phyloP scores from a whole-genome alignment of 1,140 invertebrate genomes.

The Ganaspis sp. region DNA sequence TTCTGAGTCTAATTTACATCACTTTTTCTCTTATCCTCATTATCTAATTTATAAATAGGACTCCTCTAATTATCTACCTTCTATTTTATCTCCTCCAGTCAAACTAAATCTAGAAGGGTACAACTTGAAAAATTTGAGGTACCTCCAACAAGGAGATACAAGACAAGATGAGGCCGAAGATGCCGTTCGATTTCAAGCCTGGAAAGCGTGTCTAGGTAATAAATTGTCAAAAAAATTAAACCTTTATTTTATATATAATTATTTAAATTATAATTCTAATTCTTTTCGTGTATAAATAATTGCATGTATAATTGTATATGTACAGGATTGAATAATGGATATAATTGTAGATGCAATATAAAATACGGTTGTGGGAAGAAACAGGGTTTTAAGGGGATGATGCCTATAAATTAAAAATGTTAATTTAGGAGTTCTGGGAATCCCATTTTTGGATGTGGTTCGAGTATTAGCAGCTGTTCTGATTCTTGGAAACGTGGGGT shows the following conservation, averaged over 20 bases:
- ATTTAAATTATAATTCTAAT: too few relatives aligned
- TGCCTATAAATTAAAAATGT: conserved; percentile 5
- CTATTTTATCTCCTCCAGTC: conserved; percentile 62
- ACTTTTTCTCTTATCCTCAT: background rate
- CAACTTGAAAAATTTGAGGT: conserved; percentile 86
- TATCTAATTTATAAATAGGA: background rate
- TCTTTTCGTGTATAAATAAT: too few relatives aligned
- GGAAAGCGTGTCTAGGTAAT: conserved; percentile 90
- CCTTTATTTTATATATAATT: too few relatives aligned
- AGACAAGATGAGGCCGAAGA: conserved; percentile 87
- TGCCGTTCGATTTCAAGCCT: conserved; percentile 86
- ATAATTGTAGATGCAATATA: background rate
- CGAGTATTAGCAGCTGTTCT: conserved; percentile 93
- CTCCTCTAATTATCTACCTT: too few relatives aligned
- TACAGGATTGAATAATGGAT: too few relatives aligned
- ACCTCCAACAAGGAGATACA: conserved; percentile 86
- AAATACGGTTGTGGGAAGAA: background rate
- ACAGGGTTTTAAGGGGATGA: background rate
- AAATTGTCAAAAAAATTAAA: background rate
- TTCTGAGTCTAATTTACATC: background rate
- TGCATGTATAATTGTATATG: too few relatives aligned
- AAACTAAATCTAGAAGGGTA: conserved; percentile 92
- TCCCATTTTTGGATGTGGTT: conserved; percentile 95
- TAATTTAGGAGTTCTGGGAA: conserved; percentile 85
- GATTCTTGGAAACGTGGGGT: conserved; percentile 93